Conservation (phyloP, 2,113 vertebrate species). For the Choloepus hoffmanni region DNA sequence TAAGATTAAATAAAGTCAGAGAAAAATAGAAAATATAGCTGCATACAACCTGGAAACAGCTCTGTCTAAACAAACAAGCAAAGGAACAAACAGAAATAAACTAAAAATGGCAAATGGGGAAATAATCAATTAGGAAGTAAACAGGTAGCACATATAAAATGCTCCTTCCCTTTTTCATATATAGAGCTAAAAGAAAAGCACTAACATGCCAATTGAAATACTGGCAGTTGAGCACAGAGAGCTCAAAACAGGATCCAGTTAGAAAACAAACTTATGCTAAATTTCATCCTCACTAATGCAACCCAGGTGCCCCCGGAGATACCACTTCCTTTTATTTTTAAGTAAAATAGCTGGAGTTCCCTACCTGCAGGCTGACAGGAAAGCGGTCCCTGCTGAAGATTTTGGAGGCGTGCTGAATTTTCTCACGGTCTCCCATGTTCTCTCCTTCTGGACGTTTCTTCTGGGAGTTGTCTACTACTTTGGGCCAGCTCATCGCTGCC, state of each 20-base stretch:
- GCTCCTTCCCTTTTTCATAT: background rate
- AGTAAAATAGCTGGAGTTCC: background rate
- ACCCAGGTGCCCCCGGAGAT: background rate
- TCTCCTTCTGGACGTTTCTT: background rate
- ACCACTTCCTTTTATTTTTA: background rate
- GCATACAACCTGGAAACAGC: background rate
- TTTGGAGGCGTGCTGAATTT: background rate
- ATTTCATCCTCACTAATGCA: background rate
- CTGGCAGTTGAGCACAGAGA: background rate
- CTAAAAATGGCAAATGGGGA: background rate
- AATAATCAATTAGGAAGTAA: background rate
- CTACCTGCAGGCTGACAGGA: background rate
- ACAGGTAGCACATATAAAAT: background rate
- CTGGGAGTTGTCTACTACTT: background rate
- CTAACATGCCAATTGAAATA: background rate
- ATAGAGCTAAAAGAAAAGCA: background rate
- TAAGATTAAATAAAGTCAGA: background rate
- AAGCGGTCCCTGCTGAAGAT: background rate
- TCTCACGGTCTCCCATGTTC: background rate
- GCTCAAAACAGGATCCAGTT: background rate
- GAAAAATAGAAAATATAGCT: conserved; percentile 36
- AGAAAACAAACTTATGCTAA: background rate
- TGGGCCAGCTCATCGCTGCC: background rate
- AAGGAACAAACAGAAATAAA: background rate
- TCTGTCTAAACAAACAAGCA: background rate